phyloP scores from a whole-genome alignment of 2,888 invertebrate genomes.

The Eurytoma adleriae region DNA sequence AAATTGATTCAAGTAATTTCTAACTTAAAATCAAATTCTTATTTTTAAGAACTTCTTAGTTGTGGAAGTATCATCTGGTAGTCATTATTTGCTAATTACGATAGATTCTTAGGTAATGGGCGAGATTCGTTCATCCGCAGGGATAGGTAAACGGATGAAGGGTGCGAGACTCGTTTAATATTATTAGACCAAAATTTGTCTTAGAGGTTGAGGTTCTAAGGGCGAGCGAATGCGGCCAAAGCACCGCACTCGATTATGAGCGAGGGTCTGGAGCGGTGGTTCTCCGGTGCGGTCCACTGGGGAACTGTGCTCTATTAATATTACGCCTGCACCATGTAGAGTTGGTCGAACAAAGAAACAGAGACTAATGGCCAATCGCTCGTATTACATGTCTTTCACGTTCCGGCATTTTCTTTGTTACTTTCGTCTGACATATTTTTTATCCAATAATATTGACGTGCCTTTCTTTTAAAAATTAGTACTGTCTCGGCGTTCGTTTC shows the following conservation, averaged over 20 bases:
- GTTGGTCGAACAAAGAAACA: slow-evolving; percentile 22
- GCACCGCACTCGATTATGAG: slow-evolving; percentile 14
- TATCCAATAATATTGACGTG: too few relatives aligned
- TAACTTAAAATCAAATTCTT: too few relatives aligned
- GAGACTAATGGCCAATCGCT: slow-evolving; percentile 25
- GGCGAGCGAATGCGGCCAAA: not conserved
- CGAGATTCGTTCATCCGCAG: not conserved
- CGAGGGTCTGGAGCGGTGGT: slow-evolving; percentile 1
- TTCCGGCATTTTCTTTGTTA: not conserved
- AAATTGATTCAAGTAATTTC: too few relatives aligned
- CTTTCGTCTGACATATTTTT: not conserved
- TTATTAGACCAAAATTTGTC: slow-evolving; percentile 45
- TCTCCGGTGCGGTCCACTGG: slow-evolving; percentile 2
- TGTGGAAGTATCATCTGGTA: too few relatives aligned
- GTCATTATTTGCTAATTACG: too few relatives aligned
- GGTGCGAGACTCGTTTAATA: slow-evolving; percentile 18
- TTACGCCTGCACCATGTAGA: slow-evolving; percentile 60
- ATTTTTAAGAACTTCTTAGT: too few relatives aligned
- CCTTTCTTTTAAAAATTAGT: too few relatives aligned
- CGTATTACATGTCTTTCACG: too few relatives aligned
- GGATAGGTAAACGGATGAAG: not conserved
- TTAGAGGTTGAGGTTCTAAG: slow-evolving; percentile 13
- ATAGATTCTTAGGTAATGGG: slow-evolving; percentile 40
- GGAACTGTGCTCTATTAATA: slow-evolving; percentile 62
- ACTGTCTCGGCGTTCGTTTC: too few relatives aligned